These are phyloP conservation scores for Drosophila repletoides DNA, from an alignment of 1,140 invertebrate species.

Conservation along the genomic window DNA sequence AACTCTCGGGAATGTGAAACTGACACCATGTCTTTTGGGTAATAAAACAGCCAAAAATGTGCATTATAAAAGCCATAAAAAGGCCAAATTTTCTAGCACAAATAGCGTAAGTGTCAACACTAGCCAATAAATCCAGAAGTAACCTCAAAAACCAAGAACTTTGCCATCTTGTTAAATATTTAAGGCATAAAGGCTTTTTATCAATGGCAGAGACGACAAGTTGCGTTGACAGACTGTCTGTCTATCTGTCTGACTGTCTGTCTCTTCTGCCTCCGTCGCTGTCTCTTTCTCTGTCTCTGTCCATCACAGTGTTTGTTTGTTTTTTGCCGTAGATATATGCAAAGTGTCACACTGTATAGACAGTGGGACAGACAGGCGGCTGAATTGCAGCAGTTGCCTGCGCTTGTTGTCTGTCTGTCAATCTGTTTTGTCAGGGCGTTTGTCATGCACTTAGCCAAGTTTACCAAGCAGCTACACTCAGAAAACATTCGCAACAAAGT, in stretches of 20 bases:
- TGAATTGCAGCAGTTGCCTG: conserved; percentile 26
- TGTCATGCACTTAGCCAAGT: conserved; percentile 69
- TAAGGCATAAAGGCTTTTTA: conserved; percentile 15
- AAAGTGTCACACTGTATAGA: conserved; percentile 20
- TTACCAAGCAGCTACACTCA: conserved; percentile 18
- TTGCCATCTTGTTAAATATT: conserved; percentile 26
- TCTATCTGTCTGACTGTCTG: conserved; percentile 16
- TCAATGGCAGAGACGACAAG: background rate
- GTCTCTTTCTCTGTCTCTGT: conserved; percentile 20
- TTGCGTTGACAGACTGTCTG: conserved; percentile 51
- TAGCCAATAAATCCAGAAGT: background rate
- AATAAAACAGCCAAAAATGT: no score
- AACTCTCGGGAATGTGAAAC: no score
- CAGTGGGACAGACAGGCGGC: conserved; percentile 13
- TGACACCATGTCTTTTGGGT: no score
- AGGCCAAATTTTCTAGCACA: no score
- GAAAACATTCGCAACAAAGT: no score
- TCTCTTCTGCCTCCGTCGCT: conserved; percentile 12
- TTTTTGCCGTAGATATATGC: conserved; percentile 40
- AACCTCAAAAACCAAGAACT: conserved; percentile 6
- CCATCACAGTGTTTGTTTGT: conserved; percentile 38
- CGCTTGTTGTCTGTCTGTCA: conserved; percentile 44
- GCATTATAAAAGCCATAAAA: no score
- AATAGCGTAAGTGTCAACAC: background rate
- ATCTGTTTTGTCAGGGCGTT: conserved; percentile 49